Evolutionary conservation across 2,888 invertebrate species (phyloP).

Genomic region (Cataglyphis albicans): DNA sequence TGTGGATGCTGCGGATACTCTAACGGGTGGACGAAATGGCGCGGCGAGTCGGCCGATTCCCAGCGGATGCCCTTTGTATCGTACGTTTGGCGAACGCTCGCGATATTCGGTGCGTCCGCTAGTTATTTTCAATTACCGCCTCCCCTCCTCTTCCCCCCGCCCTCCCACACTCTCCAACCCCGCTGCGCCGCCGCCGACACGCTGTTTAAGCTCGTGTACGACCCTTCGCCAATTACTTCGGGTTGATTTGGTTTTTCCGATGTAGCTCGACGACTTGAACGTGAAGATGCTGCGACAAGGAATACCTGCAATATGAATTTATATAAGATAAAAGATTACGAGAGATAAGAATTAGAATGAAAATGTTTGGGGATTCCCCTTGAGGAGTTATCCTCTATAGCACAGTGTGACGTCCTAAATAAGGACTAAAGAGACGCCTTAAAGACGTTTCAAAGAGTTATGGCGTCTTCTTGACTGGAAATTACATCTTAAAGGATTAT

Average conservation of each 20-base stretch:
- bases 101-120: slow-evolving; percentile 55
- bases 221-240: slow-evolving; percentile 1
- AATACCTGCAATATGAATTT: not conserved
- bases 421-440: not conserved
- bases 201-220: slow-evolving; percentile 4
- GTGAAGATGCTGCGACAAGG: not conserved
- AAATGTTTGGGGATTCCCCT: not conserved
- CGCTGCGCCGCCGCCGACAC: not conserved
- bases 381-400: not conserved
- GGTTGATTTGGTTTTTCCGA: not conserved
- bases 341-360: not conserved
- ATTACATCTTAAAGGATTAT: slow-evolving; percentile 16
- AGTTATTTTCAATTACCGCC: slow-evolving; percentile 55
- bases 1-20: slow-evolving; percentile 64
- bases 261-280: not conserved
- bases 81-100: slow-evolving; percentile 63
- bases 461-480: not conserved
- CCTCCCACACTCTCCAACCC: too few species aligned
- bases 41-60: slow-evolving; percentile 44
- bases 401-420: not conserved
- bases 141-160: not conserved
- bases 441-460: slow-evolving; percentile 5
- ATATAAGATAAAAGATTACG: not conserved
- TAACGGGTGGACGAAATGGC: slow-evolving; percentile 67
- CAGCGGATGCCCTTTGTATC: slow-evolving; percentile 55